phyloP scores from a whole-genome alignment of 2,888 invertebrate genomes.

The Cosmopolites sordidus region DNA sequence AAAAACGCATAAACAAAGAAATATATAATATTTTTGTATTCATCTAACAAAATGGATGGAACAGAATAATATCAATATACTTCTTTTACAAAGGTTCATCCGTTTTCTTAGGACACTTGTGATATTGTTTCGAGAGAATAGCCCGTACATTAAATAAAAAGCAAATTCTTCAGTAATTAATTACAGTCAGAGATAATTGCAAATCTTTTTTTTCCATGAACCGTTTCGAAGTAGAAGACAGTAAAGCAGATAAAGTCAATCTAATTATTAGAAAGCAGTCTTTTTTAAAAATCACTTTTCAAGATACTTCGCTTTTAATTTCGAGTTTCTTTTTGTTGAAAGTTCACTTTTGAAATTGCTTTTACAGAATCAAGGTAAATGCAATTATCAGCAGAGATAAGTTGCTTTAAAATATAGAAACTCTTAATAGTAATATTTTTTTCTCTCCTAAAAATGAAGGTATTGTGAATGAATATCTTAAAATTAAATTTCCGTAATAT shows the following conservation, averaged over 20 bases:
- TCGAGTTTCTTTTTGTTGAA: slow-evolving; percentile 8
- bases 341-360: slow-evolving; percentile 16
- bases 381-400: slow-evolving; percentile 11
- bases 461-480: not conserved
- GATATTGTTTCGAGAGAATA: no score
- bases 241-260: slow-evolving; percentile 6
- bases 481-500: no score
- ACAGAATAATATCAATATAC: no score
- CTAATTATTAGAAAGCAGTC: slow-evolving; percentile 11
- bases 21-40: not conserved
- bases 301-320: slow-evolving; percentile 9
- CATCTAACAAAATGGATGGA: not conserved
- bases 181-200: not conserved
- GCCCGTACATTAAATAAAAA: not conserved
- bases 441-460: not conserved
- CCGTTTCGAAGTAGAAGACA: not conserved
- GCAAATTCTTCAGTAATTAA: not conserved
- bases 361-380: slow-evolving; percentile 9
- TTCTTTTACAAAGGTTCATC: no score
- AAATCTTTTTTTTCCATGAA: not conserved
- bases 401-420: slow-evolving; percentile 6
- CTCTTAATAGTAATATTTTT: not conserved
- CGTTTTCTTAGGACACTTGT: no score
- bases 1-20: slow-evolving; percentile 1
- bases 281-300: slow-evolving; percentile 10